phyloP scores from a whole-genome alignment of 2,888 invertebrate species.

The Orthonychiurus folsomi region DNA sequence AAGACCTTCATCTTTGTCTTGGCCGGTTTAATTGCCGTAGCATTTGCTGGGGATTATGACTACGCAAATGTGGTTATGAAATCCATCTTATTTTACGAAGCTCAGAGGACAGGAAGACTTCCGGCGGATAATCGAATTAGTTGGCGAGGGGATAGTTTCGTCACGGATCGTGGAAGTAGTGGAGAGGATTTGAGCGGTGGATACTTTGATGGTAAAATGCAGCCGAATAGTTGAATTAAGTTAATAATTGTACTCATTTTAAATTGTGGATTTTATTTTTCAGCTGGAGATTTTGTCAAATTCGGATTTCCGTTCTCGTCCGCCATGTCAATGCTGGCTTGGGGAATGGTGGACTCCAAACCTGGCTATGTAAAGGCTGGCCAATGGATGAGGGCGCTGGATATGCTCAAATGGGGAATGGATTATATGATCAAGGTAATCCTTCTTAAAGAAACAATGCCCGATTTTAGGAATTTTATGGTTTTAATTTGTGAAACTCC shows the following conservation, averaged over 20 bases:
- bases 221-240: not conserved
- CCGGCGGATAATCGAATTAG: conserved; percentile 49
- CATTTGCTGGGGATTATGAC: conserved; percentile 41
- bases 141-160: conserved; percentile 51
- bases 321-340: conserved; percentile 37
- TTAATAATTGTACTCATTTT: not conserved
- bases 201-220: conserved; percentile 51
- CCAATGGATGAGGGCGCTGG: conserved; percentile 38
- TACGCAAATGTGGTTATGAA: conserved; percentile 48
- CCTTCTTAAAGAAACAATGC: not conserved
- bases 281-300: conserved; percentile 41
- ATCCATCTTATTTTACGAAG: conserved; percentile 52
- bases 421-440: conserved; percentile 41
- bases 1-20: not conserved
- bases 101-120: conserved; percentile 51
- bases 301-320: conserved; percentile 40
- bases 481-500: too few relatives aligned
- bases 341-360: conserved; percentile 44
- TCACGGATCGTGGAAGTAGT: conserved; percentile 47
- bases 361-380: conserved; percentile 37
- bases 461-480: not conserved
- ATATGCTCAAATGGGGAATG: conserved; percentile 43
- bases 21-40: not conserved
- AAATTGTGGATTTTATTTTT: not conserved
- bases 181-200: conserved; percentile 53